These are phyloP conservation scores for Mus spretus DNA, from an alignment of 2,797 vertebrate species.

Conservation along the genomic window DNA sequence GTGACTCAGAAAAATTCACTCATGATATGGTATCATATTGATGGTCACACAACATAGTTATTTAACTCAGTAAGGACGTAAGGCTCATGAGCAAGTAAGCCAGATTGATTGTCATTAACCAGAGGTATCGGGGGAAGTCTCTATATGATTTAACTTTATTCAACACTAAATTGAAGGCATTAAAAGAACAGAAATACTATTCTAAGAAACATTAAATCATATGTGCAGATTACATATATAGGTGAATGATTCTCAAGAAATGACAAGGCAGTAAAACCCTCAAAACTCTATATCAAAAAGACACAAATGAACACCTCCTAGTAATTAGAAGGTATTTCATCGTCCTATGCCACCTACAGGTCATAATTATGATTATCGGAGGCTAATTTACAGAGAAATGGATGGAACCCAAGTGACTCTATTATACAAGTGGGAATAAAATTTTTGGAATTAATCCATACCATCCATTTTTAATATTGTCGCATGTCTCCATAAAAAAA, in stretches of 20 bases:
- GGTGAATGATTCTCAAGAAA: conserved; percentile 22
- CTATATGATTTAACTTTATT: conserved; percentile 8
- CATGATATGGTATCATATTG: neutral
- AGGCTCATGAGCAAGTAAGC: conserved; percentile 12
- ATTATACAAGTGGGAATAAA: conserved; percentile 65
- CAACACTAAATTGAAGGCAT: neutral
- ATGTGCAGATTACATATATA: neutral
- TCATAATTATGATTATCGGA: conserved; percentile 69
- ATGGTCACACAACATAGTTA: neutral
- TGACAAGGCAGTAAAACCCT: conserved; percentile 52
- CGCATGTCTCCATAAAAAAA: neutral
- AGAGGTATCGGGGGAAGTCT: neutral
- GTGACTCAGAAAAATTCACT: neutral
- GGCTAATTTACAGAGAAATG: conserved; percentile 68
- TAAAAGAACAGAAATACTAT: conserved; percentile 6
- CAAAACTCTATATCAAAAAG: conserved; percentile 12
- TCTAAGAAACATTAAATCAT: neutral
- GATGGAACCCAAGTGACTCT: conserved; percentile 65
- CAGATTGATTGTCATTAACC: neutral
- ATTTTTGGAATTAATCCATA: conserved; percentile 65
- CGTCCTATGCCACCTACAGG: conserved; percentile 31
- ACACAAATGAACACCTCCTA: conserved; percentile 55
- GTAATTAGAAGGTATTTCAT: conserved; percentile 71
- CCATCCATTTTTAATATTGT: conserved; percentile 52
- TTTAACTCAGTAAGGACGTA: conserved; percentile 2